phyloP scores from a whole-genome alignment of 2,797 vertebrate species.

The Petrocephalus schoutedeni region DNA sequence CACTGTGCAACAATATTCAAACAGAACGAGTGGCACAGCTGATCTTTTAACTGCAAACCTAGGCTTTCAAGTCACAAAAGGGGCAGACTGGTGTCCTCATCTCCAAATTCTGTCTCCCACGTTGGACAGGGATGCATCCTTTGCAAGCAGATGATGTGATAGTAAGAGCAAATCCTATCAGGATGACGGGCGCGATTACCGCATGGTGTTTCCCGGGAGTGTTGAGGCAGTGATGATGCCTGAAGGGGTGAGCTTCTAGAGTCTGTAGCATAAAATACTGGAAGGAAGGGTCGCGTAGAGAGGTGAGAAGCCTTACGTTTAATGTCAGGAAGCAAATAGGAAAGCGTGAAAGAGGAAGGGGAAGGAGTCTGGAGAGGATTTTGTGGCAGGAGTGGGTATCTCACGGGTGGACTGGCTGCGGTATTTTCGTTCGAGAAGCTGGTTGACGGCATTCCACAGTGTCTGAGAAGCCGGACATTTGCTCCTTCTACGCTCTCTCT shows the following conservation, averaged over 20 bases:
- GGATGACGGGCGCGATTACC: not conserved
- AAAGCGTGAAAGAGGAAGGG: conserved; percentile 19
- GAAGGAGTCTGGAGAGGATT: not conserved
- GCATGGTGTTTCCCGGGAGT: not conserved
- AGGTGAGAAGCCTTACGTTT: not conserved
- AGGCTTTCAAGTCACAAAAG: not conserved
- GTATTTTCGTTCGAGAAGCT: conserved; percentile 39
- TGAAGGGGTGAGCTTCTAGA: not conserved
- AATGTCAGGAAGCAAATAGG: conserved; percentile 12
- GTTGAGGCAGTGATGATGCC: too few species aligned
- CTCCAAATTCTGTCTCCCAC: not conserved
- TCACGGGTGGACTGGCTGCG: conserved; percentile 28
- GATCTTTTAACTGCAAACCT: not conserved
- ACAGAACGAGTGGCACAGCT: not conserved
- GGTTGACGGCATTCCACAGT: conserved; percentile 44
- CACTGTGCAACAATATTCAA: not conserved
- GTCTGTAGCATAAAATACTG: not conserved
- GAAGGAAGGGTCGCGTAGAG: not conserved
- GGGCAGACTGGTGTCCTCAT: not conserved
- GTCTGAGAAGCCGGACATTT: conserved; percentile 49
- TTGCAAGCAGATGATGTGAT: not conserved
- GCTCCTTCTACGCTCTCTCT: conserved; percentile 28
- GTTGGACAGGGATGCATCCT: not conserved
- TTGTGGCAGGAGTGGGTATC: conserved; percentile 20
- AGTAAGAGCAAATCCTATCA: not conserved